Base-by-base conservation (phyloP, 2,113 vertebrate species). In the Vanacampus margaritifer region DNA sequence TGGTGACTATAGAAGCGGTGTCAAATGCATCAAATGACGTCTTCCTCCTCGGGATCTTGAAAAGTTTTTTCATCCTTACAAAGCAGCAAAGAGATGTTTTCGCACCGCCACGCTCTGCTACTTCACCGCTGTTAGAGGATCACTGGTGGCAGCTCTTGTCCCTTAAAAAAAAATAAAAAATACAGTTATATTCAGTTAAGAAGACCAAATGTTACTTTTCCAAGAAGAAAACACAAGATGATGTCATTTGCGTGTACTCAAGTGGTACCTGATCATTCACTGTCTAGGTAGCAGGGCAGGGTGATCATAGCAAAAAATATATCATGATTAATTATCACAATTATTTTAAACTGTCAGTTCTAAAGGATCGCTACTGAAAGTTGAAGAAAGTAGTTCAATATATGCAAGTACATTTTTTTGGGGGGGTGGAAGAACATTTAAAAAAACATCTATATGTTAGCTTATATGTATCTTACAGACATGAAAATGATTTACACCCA, bases 61-160 rank as follows among this genome's bases (percentile, higher is more conserved):
- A 62, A 8, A 62, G 6, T 43, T 43, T 62, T 23, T 43, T 62
- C 60, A 62, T 62, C 60, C 37, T 62, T 5, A 26, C 60, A 62
- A 37, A 62, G 60, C 37, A 62, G 60, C 37, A 43, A 43, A 62
- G 60, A n/a, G 37, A 62, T 62, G 37, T 39, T 26, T 62, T 17
- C 14, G 60, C 39, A 62, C 39, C 60, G 14, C 39, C 39, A 62
- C 60, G 12, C 23, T 62, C 37, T 43, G 60, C 60, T 62, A 62
- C 39, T 43, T 62, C 3, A 62, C 60, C 43, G 60, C 37, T 16
- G 60, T 43, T 43, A 62, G 21, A 41, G 37, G 36, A 62, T 43
- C 60, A 45, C 39, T 23, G 36, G 14, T 24, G 23, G 60, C 3
- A 39, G n/a, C n/a, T 62, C 35, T 62, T 39, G 26, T 62, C 60